Base-by-base conservation (phyloP, 1,140 invertebrate species). In the Melanaphis sacchari region DNA sequence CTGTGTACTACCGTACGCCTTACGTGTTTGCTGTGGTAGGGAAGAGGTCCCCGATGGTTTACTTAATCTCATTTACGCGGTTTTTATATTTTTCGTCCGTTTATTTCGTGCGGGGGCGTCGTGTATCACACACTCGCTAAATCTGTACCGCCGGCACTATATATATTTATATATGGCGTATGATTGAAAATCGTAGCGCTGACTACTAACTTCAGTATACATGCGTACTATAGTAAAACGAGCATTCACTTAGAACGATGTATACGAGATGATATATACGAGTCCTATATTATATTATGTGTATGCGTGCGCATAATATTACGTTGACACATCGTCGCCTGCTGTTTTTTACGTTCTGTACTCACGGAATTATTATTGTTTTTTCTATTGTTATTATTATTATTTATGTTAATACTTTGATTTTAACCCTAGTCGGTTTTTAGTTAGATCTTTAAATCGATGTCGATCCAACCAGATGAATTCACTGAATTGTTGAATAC, bases 31-130 rank as follows among this genome's bases (percentile, higher is more conserved):
- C n/a, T 66, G n/a, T 5, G 11, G 4, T 4, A n/a, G 31, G 15
- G 87, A 8, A 1, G 22, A 5, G 24, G 88, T 54, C 46, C 88
- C 46, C 88, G 36, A 46, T 90, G 88, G 46, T 38, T 90, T 90
- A 90, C 46, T 54, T 54, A 90, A 90, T 90, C 88, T 54, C 43
- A 31, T 90, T 6, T 90, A 54, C 11, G 31, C 24, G 46, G 22
- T 52, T 90, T 90, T 54, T 90, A 36, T 52, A n/a, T 52, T 89
- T 49, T 89, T 46, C 31, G 22, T 88, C 41, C 87, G 31, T n/a
- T 88, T 46, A 15, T 89, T 49, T 49, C 46, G 41, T 84, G 31
- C 41, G 5, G 1, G 11, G 0, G 59, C 3, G 59, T n/a, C 54
- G 15, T 76, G 8, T 36, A 89, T 52, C 41, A 24, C 40, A 84